Evolutionary conservation across 2,797 vertebrate species (phyloP), one percentile per base, ranked within the genome.

Genomic region (Simalia tracyae): DNA sequence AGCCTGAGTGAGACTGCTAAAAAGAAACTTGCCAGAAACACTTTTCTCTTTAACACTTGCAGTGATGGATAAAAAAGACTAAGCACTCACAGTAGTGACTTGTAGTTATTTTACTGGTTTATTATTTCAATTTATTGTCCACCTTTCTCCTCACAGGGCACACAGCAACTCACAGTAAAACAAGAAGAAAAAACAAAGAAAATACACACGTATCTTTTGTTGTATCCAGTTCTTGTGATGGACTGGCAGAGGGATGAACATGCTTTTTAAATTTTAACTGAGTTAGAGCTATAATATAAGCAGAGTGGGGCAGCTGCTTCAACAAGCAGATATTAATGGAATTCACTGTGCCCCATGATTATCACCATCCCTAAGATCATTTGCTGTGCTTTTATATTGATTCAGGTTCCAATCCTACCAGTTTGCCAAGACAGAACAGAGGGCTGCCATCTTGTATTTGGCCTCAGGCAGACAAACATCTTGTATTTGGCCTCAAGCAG

Each of bases 1-100:
- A 95, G 94, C 93, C 92, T 94, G 93, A 90, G 92, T 89, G 92
- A 94, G 60, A 86, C 91, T 95, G 94, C 3, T 76, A 89, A 95
- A 95, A 96, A 96, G 88, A 95, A 93, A 94, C 92, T 94, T 94
- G 94, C 94, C 95, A 96, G 94, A 93, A 63, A 90, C 89, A 93
- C 92, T 95, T 95, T 92, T 54, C 0, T 31, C 84, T 94, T 95
- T 93, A 96, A 94, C 90, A 94, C 12, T 88, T 88, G 89, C 91
- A 85, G 31, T 90, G 93, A 95, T 9, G 86, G 93, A 94, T 95
- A 84, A 24, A 93, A 42, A 96, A 91, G 46, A 93, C 89, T 66
- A 93, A 88, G n/a, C 92, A 87, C 15, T 81, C 81, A 50, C 84
- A 59, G 26, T 17, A 91, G 63, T 11, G 22, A 0, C 89, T 95